phyloP scores from a whole-genome alignment of 2,113 vertebrate species.

The Oreochromis spilurus region DNA sequence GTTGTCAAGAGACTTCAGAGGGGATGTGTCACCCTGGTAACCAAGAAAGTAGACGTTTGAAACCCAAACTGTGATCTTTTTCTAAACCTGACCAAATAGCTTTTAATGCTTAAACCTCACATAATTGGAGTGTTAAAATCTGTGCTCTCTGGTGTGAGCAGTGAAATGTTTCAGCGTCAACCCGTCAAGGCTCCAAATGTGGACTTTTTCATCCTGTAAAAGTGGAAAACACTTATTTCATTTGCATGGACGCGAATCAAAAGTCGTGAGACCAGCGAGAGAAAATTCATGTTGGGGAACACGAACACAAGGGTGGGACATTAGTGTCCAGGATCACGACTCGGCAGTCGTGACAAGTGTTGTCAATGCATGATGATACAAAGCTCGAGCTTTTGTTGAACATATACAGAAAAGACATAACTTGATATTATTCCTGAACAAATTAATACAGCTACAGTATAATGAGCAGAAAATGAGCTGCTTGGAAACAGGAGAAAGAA shows the following conservation, averaged over 20 bases:
- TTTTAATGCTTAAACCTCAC: not conserved
- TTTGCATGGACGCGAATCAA: not conserved
- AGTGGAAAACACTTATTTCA: not conserved
- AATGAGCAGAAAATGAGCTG: not conserved
- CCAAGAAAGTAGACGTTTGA: not conserved
- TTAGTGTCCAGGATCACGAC: not conserved
- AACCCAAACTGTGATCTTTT: not conserved
- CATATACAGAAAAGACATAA: not conserved
- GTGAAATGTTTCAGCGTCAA: not conserved
- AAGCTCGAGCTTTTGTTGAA: not conserved
- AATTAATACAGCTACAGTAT: not conserved
- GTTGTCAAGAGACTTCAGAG: not conserved
- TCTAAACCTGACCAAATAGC: not conserved
- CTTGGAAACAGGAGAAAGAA: not conserved
- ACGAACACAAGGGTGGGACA: not conserved
- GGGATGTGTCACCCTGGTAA: not conserved
- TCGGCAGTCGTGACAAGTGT: not conserved
- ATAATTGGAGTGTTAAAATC: not conserved
- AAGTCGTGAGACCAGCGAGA: not conserved
- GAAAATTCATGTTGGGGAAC: not conserved
- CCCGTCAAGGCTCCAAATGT: not conserved
- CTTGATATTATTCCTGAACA: not conserved
- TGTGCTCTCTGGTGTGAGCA: not conserved
- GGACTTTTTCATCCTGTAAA: not conserved
- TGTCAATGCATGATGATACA: not conserved